phyloP scores from a whole-genome alignment of 2,888 invertebrate species.

The Venustoraphidia nigricollis region DNA sequence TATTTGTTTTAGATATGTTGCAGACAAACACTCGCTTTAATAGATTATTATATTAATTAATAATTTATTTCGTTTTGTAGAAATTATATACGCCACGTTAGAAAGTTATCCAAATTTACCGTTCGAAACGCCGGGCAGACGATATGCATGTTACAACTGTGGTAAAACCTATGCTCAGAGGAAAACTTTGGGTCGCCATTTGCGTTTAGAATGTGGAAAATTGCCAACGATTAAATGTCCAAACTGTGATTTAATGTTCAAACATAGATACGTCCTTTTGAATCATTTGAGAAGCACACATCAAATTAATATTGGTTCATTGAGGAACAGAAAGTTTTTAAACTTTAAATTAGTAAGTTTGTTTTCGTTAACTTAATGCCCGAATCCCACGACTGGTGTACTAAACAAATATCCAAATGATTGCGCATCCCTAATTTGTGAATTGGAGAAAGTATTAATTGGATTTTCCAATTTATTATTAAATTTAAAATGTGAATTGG shows the following conservation, averaged over 20 bases:
- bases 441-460: too few relatives aligned
- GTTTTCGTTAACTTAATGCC: too few relatives aligned
- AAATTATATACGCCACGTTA: neutral
- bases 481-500: too few relatives aligned
- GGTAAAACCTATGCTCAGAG: constrained; percentile 22
- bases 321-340: constrained; percentile 11
- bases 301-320: constrained; percentile 16
- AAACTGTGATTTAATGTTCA: constrained; percentile 21
- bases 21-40: too few relatives aligned
- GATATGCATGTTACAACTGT: constrained; percentile 24
- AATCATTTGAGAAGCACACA: constrained; percentile 21
- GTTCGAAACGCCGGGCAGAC: constrained; percentile 8
- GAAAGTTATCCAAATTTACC: neutral
- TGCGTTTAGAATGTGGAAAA: constrained; percentile 30
- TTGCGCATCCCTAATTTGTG: too few relatives aligned
- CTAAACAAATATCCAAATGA: too few relatives aligned
- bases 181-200: constrained; percentile 24
- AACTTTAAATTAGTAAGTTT: too few relatives aligned
- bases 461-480: too few relatives aligned
- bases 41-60: neutral
- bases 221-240: constrained; percentile 19
- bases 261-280: constrained; percentile 20
- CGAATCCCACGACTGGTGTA: too few relatives aligned
- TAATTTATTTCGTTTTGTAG: neutral
- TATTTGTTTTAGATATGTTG: too few relatives aligned